phyloP scores from a whole-genome alignment of 1,140 invertebrate species.

The Panagrolaimus sp. region DNA sequence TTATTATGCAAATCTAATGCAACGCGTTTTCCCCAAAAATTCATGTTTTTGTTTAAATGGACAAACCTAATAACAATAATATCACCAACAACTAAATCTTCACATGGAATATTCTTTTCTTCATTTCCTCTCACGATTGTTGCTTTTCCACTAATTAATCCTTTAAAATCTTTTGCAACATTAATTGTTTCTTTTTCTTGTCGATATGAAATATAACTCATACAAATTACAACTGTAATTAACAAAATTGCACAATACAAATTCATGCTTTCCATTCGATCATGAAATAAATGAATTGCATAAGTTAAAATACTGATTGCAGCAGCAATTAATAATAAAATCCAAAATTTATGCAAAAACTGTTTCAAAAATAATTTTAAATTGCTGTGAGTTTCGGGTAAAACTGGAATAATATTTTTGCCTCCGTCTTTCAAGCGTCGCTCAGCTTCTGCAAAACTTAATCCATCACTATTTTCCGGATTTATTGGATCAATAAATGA shows the following conservation, averaged over 20 bases:
- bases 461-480: constrained; percentile 42
- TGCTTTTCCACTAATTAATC: constrained; percentile 70
- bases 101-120: constrained; percentile 31
- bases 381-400: constrained; percentile 18
- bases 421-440: constrained; percentile 45
- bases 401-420: constrained; percentile 28
- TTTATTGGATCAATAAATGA: constrained; percentile 34
- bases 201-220: constrained; percentile 45
- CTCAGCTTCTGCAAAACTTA: constrained; percentile 24
- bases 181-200: constrained; percentile 32
- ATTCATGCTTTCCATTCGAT: constrained; percentile 37
- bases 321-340: constrained; percentile 39
- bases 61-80: constrained; percentile 25
- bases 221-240: constrained; percentile 39
- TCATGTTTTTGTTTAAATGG: too few species aligned
- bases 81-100: constrained; percentile 47
- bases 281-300: constrained; percentile 32
- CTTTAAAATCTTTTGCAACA: constrained; percentile 29
- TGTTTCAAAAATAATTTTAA: constrained; percentile 28
- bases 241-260: constrained; percentile 45
- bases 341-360: constrained; percentile 48
- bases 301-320: constrained; percentile 46
- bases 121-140: constrained; percentile 39
- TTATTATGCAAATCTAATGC: too few species aligned
- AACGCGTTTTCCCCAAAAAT: too few species aligned